Evolutionary conservation across 2,797 vertebrate genomes (phyloP), one percentile per base, ranked within the genome.

Genomic region (Gastrophryne carolinensis): DNA sequence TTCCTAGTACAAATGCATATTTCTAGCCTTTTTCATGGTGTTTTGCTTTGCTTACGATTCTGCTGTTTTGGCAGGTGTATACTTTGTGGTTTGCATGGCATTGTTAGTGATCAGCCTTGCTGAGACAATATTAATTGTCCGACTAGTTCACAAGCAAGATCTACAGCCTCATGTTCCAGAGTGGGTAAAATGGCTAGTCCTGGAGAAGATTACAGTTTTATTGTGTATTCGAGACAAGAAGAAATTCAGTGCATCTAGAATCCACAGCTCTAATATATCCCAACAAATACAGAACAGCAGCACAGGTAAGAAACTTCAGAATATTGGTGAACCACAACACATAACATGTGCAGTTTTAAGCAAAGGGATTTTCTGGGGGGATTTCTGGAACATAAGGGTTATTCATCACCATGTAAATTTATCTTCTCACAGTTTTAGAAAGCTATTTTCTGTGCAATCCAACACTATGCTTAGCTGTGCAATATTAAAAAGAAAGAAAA

Each of bases 11-110:
- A n/a, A n/a, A n/a, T n/a, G n/a, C n/a, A n/a, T n/a, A n/a, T n/a
- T n/a, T n/a, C n/a, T n/a, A n/a, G n/a, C n/a, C n/a, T n/a, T n/a
- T n/a, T n/a, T n/a, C n/a, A n/a, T n/a, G n/a, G n/a, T n/a, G n/a
- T n/a, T n/a, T n/a, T n/a, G n/a, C n/a, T n/a, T n/a, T n/a, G n/a
- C n/a, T n/a, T n/a, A n/a, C n/a, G n/a, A n/a, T 49, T 57, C 4
- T 24, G 4, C 21, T 58, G 4, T 62, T 30, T 70, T 35, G 5
- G 0, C 83, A 98, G 97, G 96, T 9, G 89, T 95, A 79, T 99
- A 99, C 84, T 99, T 99, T 0, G 93, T 98, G 72, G 98, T 99
- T n/a, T 99, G 98, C 87, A 99, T 99, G 96, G 98, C 96, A 0
- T 88, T 99, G 65, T 88, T 99, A 27, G 97, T 99, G 72, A 92